A percentile compares a stretch with the other conserved stretches of the same genome.
Evolutionary conservation across 2,113 vertebrate genomes (phyloP).

Genomic region (Synchiropus splendidus): DNA sequence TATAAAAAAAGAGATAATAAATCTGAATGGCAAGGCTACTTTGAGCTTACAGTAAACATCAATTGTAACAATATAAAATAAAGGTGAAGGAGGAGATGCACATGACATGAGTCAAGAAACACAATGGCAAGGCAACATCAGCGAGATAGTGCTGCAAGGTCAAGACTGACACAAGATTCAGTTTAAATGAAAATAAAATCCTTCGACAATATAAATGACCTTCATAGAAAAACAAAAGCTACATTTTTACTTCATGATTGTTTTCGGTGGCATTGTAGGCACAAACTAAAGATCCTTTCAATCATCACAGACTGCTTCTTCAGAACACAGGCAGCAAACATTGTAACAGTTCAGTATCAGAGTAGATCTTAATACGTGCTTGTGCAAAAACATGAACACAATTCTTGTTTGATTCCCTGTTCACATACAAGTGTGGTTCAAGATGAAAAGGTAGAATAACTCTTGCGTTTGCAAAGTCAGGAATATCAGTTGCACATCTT

Average conservation of each 20-base stretch:
- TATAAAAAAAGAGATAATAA: conserved; percentile 27
- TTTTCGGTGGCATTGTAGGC: no score
- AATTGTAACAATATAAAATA: conserved; percentile 14
- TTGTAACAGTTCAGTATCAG: no score
- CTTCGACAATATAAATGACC: conserved; percentile 17
- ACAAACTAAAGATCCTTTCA: no score
- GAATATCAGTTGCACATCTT: no score
- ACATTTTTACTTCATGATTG: neutral
- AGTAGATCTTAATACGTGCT: no score
- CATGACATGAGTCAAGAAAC: conserved; percentile 4
- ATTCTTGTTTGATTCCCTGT: conserved; percentile 2
- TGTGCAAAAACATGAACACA: neutral
- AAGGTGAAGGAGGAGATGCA: conserved; percentile 6
- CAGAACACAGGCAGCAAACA: no score
- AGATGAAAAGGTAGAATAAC: no score
- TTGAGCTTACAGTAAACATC: conserved; percentile 32
- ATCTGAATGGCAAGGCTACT: conserved; percentile 6
- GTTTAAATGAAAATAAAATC: conserved; percentile 12
- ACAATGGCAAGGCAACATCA: no score
- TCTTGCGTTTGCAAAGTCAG: no score
- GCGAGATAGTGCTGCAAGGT: no score
- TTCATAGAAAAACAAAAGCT: conserved; percentile 20
- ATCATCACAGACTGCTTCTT: no score
- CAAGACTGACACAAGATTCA: conserved; percentile 3
- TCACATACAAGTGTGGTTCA: no score